Base-by-base conservation (phyloP, 2,797 vertebrate genomes). In the Loriculus beryllinus region DNA sequence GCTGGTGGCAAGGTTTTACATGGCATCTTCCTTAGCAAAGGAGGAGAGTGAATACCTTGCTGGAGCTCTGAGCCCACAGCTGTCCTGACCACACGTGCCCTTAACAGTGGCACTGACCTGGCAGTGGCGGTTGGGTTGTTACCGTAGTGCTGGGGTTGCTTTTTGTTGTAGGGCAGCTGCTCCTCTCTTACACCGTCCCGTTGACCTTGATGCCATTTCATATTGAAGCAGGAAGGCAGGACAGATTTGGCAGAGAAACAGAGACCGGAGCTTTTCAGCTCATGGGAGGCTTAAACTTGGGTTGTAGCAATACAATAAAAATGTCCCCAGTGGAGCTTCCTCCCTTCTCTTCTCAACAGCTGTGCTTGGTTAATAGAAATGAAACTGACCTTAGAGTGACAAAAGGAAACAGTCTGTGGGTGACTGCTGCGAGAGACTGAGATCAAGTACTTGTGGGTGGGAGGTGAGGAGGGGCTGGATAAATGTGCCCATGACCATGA, bases 401-500 rank as follows among this genome's bases (percentile, higher is more conserved):
- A 40, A 48, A 75, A 84, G 86, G 77, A 76, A 90, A 47, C 20
- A 1, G 56, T 85, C 35, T 20, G 14, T 5, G 4, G 3, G 9
- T 45, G 48, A 7, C n/a, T 49, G 26, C 42, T 37, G 35, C 2
- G 2, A 59, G 35, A 29, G 33, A 21, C 56, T 47, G 69, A 75
- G 54, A 9, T 21, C 0, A 0, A 52, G 29, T 1, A 3, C 31
- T 59, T 33, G 11, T 37, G 74, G 15, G 67, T 1, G 5, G 39
- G 31, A 74, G 45, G 22, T 59, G 47, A 72, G 77, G 20, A 64
- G 12, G 45, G 35, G 17, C 69, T 51, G n/a, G 18, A 7, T 19
- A 11, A 80, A 62, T 10, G 23, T 2, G 2, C 43, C 12, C 2
- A 0, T 69, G 54, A 10, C 23, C 0, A 0, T 2, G 16, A 49